phyloP scores from a whole-genome alignment of 2,888 invertebrate species.

The Dynastes hyllus region DNA sequence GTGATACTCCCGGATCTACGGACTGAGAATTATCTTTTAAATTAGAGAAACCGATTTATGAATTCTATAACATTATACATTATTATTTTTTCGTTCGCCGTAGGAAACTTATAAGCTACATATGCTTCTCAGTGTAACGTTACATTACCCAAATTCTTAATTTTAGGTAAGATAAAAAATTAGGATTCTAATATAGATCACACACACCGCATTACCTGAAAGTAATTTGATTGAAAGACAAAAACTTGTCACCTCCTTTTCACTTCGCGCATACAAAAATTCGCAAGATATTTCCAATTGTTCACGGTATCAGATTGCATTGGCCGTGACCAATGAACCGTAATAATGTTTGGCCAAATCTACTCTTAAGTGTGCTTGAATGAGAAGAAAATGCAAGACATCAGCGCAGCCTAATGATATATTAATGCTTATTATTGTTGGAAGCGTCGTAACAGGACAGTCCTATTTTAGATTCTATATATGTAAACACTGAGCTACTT shows the following conservation, averaged over 20 bases:
- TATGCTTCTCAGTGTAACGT: too few relatives aligned
- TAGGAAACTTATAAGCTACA: too few relatives aligned
- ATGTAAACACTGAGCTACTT: neutral
- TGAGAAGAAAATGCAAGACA: neutral
- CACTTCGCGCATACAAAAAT: neutral
- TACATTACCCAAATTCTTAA: too few relatives aligned
- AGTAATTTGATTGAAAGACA: too few relatives aligned
- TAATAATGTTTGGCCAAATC: neutral
- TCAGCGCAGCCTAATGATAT: neutral
- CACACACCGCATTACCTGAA: too few relatives aligned
- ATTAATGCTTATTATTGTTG: neutral
- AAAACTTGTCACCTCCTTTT: neutral
- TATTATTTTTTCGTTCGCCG: too few relatives aligned
- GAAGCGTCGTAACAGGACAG: neutral
- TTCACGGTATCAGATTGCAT: neutral
- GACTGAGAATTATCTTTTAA: too few relatives aligned
- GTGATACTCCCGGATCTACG: too few relatives aligned
- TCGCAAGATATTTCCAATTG: constrained; percentile 11
- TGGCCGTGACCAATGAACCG: constrained; percentile 2
- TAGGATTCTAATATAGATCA: too few relatives aligned
- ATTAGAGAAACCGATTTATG: too few relatives aligned
- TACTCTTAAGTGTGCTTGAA: neutral
- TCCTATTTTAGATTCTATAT: constrained; percentile 15
- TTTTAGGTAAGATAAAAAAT: too few relatives aligned
- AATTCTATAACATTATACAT: too few relatives aligned